Base-by-base conservation (phyloP, 2,113 vertebrate species). In the Rhinichthys klamathensis region DNA sequence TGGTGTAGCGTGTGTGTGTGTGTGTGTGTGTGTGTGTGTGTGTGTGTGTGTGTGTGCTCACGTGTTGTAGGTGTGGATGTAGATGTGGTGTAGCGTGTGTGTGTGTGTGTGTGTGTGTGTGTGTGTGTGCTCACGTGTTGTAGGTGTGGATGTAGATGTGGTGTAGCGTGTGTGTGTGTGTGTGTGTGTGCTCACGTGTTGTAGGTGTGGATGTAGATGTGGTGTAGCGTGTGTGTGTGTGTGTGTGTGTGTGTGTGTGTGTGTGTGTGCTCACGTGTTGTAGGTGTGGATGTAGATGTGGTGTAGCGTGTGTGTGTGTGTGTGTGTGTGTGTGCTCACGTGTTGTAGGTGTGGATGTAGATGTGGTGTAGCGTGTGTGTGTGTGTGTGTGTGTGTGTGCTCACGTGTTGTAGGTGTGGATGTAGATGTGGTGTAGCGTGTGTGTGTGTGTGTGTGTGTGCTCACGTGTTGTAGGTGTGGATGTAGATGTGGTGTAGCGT, bases 261-360 rank as follows among this genome's bases (percentile, higher is more conserved):
- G 65, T 6, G 63, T 18, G 15, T 9, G 5, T 4, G 93, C 97
- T 96, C 92, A 99, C 97, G 95, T 98, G 91, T 98, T 97, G 92
- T 96, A 98, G 38, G 91, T 94, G 86, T 99, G 97, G 92, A 99
- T 98, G 93, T 99, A 99, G 94, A 99, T 90, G 90, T 97, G 97
- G 92, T 98, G 97, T 58, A 97, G 93, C 11, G 96, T 97, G 91
- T 35, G 30, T 16, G 65, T 74, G 23, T 46, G 15, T 70, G 27
- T 44, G 70, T 7, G 27, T 44, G 65, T 6, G 63, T 18, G 15
- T 9, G 5, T 4, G 93, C 97, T 96, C 92, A 99, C 97, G 95
- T 98, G 91, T 98, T 97, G 92, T 96, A 98, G 38, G 91, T 94
- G 86, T 99, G 97, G 92, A 99, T 98, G 93, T 99, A 99, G 94